Base-by-base conservation (phyloP, 2,797 vertebrate genomes). In the Cichlasoma orientale region DNA sequence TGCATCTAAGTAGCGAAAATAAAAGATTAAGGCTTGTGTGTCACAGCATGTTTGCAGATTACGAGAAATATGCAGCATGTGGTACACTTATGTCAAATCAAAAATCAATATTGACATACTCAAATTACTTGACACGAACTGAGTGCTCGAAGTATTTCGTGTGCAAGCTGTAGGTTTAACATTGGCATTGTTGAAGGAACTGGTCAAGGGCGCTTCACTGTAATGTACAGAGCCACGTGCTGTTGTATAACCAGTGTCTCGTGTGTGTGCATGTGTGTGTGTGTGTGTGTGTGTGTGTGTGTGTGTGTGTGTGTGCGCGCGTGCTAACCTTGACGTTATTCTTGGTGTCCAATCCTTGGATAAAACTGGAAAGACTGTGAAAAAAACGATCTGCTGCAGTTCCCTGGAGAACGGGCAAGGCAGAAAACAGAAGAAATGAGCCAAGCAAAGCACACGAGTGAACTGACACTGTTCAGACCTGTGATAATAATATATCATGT, bases 351-450 rank as follows among this genome's bases (percentile, higher is more conserved):
- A 99, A 74, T 79, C 97, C 97, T 80, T 96, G 94, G 92, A 99
- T 95, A 88, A 99, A 99, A 84, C 72, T 94, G 61, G 96, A 97
- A 81, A 99, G 94, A 84, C 95, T 98, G 86, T 82, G 93, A 72
- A 99, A 96, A 91, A 99, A 99, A n/a, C 97, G 95, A 87, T 98
- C 97, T 7, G 97, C 93, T 78, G 98, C 96, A 33, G 97, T 95
- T 56, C 97, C 97, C 98, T 99, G 78, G 66, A 92, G 57, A 71
- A 58, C 27, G 31, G 29, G 69, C 1, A 27, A 70, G 47, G 19
- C 18, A 33, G 38, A 72, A 72, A 71, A n/a, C 23, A 68, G 23
- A 68, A 33, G 44, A 29, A 52, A 41, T 12, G 36, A 74, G 54
- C 21, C 1, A 73, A 4, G 69, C 29, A 8, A 31, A 78, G 77